Evolutionary conservation across 2,113 vertebrate genomes (phyloP).

Genomic region (Gallinago undulata): DNA sequence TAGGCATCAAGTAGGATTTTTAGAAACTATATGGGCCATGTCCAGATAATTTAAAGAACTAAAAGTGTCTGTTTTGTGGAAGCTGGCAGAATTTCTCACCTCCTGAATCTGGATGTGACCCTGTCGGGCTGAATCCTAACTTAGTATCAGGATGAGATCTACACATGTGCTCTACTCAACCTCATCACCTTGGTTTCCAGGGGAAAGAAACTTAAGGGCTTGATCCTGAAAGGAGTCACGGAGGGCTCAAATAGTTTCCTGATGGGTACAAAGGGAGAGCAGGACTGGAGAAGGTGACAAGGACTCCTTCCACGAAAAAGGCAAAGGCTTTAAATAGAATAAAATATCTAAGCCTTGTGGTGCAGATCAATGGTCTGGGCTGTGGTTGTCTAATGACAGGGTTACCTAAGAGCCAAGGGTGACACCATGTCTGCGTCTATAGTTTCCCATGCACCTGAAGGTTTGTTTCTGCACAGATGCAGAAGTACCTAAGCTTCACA

Average conservation of each 20-base stretch:
- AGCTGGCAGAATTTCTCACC: background rate
- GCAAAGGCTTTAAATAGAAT: background rate
- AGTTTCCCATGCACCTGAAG: background rate
- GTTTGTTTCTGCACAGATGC: background rate
- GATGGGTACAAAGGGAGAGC: fast-evolving
- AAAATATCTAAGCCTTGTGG: background rate
- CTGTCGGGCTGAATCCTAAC: background rate
- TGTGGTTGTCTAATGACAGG: background rate
- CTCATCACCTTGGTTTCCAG: background rate
- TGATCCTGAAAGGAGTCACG: background rate
- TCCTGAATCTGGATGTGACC: background rate
- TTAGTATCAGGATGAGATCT: background rate
- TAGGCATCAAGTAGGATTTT: background rate
- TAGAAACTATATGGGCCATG: background rate
- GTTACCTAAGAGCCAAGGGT: background rate
- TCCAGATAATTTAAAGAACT: background rate
- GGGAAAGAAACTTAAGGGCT: background rate
- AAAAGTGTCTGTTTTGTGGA: background rate
- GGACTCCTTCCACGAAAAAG: background rate
- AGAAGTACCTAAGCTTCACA: background rate
- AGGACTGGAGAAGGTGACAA: background rate
- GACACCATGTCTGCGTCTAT: background rate
- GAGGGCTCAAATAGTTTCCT: background rate
- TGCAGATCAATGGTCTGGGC: background rate
- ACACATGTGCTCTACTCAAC: background rate